Percentiles rank a stretch among this genome's conserved stretches.
These are phyloP conservation scores for Epinephelus coioides DNA, from an alignment of 2,797 vertebrate species.

Conservation along the genomic window DNA sequence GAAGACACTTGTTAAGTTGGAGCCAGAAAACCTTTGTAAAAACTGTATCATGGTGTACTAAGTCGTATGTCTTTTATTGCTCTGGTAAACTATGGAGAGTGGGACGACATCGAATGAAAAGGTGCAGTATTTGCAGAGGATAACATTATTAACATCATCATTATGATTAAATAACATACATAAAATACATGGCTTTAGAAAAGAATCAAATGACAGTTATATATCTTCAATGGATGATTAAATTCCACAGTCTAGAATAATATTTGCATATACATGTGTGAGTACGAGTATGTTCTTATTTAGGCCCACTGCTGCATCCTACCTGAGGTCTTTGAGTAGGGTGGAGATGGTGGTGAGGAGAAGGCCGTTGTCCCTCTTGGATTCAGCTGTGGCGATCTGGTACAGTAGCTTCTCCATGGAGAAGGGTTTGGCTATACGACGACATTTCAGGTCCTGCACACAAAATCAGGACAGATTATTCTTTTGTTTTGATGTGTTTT, in stretches of 20 bases:
- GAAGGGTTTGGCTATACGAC: slow-evolving; percentile 97
- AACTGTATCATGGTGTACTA: background rate
- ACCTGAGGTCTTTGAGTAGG: slow-evolving; percentile 99
- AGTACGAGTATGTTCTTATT: background rate
- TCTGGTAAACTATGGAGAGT: too few species aligned
- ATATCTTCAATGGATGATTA: background rate
- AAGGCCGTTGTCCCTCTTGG: slow-evolving; percentile 95
- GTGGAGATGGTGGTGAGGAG: slow-evolving; percentile 95
- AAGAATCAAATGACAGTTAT: background rate
- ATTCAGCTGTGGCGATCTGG: slow-evolving; percentile 97
- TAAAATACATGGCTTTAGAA: background rate
- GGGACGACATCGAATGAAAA: too few species aligned
- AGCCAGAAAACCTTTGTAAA: background rate
- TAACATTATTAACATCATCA: too few species aligned
- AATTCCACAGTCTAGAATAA: background rate
- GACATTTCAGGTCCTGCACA: slow-evolving; percentile 96
- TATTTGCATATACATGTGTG: background rate
- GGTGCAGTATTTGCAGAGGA: too few species aligned
- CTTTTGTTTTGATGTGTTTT: background rate
- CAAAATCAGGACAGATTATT: background rate
- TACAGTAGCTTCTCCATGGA: slow-evolving; percentile 99
- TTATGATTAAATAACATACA: slow-evolving; percentile 1
- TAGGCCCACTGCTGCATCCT: slow-evolving; percentile 26
- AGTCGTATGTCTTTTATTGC: background rate
- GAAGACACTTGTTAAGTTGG: background rate